Percentiles rank a stretch among this genome's conserved stretches.
Evolutionary conservation across 2,113 vertebrate species (phyloP).

Genomic region (Lepus timidus): DNA sequence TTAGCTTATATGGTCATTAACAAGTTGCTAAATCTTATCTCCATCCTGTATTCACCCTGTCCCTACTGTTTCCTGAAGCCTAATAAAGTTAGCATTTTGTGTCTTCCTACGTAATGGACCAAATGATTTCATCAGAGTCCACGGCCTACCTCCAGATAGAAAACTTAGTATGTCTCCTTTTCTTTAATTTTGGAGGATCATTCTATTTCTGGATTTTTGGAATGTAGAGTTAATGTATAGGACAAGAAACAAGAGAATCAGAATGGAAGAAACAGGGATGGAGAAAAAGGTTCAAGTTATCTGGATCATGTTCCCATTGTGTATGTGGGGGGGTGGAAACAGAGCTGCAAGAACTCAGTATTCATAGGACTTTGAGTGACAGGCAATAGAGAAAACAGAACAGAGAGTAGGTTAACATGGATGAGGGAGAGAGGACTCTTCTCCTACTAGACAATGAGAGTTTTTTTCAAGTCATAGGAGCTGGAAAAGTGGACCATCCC

Average conservation of each 20-base stretch:
- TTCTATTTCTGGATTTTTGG: not conserved
- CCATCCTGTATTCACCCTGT: not conserved
- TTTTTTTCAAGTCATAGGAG: too few relatives aligned
- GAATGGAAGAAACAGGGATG: not conserved
- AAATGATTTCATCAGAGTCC: not conserved
- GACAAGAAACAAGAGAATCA: not conserved
- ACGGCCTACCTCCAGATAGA: fast-evolving
- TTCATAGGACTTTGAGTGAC: not conserved
- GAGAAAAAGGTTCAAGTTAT: not conserved
- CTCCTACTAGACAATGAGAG: not conserved
- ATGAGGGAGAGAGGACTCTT: not conserved
- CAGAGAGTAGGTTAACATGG: fast-evolving
- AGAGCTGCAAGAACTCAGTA: not conserved
- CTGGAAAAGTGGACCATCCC: not conserved
- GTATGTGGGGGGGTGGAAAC: too few relatives aligned
- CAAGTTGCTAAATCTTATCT: not conserved
- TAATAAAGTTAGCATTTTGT: not conserved
- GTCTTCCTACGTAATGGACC: not conserved
- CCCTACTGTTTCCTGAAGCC: not conserved
- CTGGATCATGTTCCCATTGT: not conserved
- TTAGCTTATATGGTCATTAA: not conserved
- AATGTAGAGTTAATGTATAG: not conserved
- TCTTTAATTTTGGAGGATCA: not conserved
- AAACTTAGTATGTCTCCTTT: not conserved
- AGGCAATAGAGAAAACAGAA: not conserved